Evolutionary conservation across 2,113 vertebrate species (phyloP), one percentile per base, ranked within the genome.

Genomic region (Catharus minimus): DNA sequence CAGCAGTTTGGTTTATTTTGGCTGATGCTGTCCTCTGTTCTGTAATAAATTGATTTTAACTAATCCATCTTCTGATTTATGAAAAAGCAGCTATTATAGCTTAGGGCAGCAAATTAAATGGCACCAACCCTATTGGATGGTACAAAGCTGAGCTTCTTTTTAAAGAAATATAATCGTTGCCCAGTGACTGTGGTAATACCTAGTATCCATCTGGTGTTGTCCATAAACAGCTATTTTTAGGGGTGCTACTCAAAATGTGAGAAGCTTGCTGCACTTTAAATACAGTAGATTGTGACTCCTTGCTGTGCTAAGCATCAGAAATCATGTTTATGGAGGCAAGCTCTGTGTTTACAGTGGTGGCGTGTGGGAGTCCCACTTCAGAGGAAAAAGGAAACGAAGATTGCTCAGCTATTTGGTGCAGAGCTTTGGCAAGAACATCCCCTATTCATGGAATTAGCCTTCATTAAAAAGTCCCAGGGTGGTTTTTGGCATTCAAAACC

Each of bases 21-120:
- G 68, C n/a, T 58, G 71, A 67, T 82, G 53, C 47, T 68, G 32
- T 66, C 62, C 36, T 65, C 38, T 62, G 65, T 68, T 85, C 67
- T 83, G 13, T 87, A 92, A 84, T 93, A 90, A 91, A 94, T 15
- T 88, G 33, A 91, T 84, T 94, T 72, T 39, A 91, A 84, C 76
- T 95, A 95, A 95, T 95, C 88, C 87, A 86, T 73, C 75, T 82
- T 94, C 79, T 86, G 93, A 95, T 96, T 95, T 97, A 91, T 94
- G 88, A 88, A 96, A 96, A 97, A 94, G 89, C 93, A 94, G 85
- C 82, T 96, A 91, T 77, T 43, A 60, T 9, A 77, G 91, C 47
- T 88, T 92, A 92, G 77, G 38, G 36, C 55, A 91, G 84, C 49
- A 93, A 94, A 96, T 94, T 69, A 87, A 96, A 95, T 91, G 72